Evolutionary conservation across 2,797 vertebrate genomes (phyloP), one percentile per base, ranked within the genome.

Genomic region (Micrastur ruficollis): DNA sequence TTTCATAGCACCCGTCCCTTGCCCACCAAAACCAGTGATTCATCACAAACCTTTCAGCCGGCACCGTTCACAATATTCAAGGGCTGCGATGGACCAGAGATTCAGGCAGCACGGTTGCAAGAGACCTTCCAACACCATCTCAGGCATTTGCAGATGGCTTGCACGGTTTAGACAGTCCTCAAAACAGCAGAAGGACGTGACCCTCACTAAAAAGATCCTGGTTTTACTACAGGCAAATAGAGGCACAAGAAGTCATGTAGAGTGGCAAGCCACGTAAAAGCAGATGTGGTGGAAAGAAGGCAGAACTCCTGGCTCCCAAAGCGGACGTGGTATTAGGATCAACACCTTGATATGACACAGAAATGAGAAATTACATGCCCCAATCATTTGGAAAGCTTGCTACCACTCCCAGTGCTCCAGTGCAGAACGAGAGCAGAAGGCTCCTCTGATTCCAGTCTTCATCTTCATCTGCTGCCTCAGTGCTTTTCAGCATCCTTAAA

Each of bases 21-120:
- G 31, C 4, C 3, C 29, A 34, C 14, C 26, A 78, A 53, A 88
- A 7, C 16, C 21, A 25, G 50, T 50, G n/a, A 42, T 83, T 61
- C 12, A 49, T 29, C 49, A 13, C 31, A 81, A 53, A 34, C 34
- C 55, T 95, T 52, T 86, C 52, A 49, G 14, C 10, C 58, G 83
- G 22, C 46, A 65, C 25, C 2, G 2, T 15, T 87, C 4, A 3
- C 52, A 49, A 7, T 11, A 6, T 14, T 1, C 0, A 63, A 32
- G 18, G 34, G 4, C 15, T 76, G 11, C 61, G 20, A 32, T 42
- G 63, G 9, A 16, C 31, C 21, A 7, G 26, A 81, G 21, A 34
- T 36, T 81, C 14, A 27, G 53, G 34, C 27, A 42, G 29, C 26
- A 38, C 3, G 0, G 19, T 1, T 26, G 46, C 40, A 75, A 66